phyloP scores from a whole-genome alignment of 1,140 invertebrate genomes.

The Heterodera schachtii region DNA sequence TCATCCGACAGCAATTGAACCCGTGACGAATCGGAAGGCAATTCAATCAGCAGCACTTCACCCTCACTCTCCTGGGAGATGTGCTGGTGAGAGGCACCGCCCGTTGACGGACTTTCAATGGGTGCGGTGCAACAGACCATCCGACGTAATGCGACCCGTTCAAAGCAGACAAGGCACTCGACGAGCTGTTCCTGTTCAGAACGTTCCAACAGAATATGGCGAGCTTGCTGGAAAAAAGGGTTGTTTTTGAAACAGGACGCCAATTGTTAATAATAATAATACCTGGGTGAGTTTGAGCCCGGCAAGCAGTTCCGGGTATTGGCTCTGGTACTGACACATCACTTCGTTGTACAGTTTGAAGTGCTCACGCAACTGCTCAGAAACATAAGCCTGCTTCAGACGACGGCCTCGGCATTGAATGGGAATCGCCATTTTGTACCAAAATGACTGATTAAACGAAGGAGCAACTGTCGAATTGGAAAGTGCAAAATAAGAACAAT shows the following conservation, averaged over 20 bases:
- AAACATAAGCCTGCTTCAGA: not conserved
- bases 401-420: not conserved
- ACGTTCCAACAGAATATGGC: constrained; percentile 7
- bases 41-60: not conserved
- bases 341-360: constrained; percentile 13
- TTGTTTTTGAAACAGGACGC: not conserved
- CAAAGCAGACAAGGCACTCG: constrained; percentile 36
- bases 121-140: constrained; percentile 5
- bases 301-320: constrained; percentile 16
- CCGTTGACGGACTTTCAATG: not conserved
- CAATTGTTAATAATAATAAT: not conserved
- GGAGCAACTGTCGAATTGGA: not conserved
- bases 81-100: not conserved
- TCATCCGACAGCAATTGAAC: too few species aligned
- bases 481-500: not conserved
- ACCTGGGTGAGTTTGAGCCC: constrained; percentile 33
- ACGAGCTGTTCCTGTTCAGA: constrained; percentile 23
- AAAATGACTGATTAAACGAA: not conserved
- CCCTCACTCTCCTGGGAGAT: not conserved
- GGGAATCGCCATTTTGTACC: not conserved
- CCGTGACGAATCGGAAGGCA: too few species aligned
- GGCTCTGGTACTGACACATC: not conserved
- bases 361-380: constrained; percentile 3
- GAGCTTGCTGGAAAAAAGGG: constrained; percentile 12
- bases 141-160: constrained; percentile 10